phyloP scores from a whole-genome alignment of 2,888 invertebrate species.

The Ypsolopha sequella region DNA sequence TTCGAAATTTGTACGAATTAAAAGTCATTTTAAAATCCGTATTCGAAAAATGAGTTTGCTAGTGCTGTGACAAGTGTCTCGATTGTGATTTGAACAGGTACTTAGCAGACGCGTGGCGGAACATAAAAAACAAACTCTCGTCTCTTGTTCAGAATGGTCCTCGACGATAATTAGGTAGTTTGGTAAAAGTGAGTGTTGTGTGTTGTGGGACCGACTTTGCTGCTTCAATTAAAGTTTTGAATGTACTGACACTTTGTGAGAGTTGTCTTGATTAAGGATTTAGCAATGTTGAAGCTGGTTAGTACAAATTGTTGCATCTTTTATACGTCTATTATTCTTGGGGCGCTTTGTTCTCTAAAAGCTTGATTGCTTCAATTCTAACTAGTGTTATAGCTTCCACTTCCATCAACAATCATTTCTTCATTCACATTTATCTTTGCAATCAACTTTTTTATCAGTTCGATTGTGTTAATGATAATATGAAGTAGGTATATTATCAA shows the following conservation, averaged over 20 bases:
- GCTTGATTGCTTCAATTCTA: too few species aligned
- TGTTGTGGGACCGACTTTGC: conserved; percentile 46
- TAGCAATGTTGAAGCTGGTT: conserved; percentile 61
- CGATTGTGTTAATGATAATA: too few species aligned
- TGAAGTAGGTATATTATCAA: too few species aligned
- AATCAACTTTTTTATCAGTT: too few species aligned
- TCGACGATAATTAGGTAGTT: conserved; percentile 59
- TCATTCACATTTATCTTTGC: too few species aligned
- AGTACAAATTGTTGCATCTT: conserved; percentile 22
- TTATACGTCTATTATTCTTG: too few species aligned
- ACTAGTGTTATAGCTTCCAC: too few species aligned
- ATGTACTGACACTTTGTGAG: conserved; percentile 29
- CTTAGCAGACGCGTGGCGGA: conserved; percentile 48
- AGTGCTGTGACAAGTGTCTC: conserved; percentile 46
- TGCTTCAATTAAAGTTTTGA: conserved; percentile 54
- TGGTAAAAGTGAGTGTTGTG: conserved; percentile 66
- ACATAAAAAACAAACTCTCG: conserved; percentile 51
- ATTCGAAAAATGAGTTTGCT: conserved; percentile 20
- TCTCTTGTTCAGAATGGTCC: conserved; percentile 53
- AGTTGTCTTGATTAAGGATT: conserved; percentile 26
- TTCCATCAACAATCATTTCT: too few species aligned
- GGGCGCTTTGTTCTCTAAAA: too few species aligned
- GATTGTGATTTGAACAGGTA: conserved; percentile 22
- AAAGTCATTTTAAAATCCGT: background rate
- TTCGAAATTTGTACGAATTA: background rate